Evolutionary conservation across 2,888 invertebrate species (phyloP).

Genomic region (Heliconius ethilla): DNA sequence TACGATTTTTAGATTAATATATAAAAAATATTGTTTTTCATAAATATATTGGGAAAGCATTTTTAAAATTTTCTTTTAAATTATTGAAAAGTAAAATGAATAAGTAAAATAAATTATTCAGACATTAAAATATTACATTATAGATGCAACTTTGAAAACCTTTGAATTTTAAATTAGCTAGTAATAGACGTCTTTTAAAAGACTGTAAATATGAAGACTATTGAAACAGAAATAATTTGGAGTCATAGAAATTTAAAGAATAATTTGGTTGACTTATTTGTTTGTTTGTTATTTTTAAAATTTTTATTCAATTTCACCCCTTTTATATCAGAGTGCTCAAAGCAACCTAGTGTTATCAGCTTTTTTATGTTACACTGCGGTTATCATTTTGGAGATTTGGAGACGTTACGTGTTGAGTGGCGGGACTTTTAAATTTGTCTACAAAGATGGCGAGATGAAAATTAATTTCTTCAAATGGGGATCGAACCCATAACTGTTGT

Average conservation of each 20-base stretch:
- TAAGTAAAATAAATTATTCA: background rate
- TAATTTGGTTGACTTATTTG: too few relatives aligned
- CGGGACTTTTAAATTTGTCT: background rate
- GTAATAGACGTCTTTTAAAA: constrained; percentile 33
- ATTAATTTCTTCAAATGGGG: background rate
- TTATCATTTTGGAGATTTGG: too few relatives aligned
- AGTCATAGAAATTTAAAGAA: background rate
- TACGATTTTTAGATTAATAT: too few relatives aligned
- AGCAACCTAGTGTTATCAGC: too few relatives aligned
- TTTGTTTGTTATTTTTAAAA: too few relatives aligned
- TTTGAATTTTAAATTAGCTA: constrained; percentile 31
- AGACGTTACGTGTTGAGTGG: background rate
- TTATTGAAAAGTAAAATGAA: constrained; percentile 6
- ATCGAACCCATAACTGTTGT: background rate
- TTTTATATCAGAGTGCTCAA: too few relatives aligned
- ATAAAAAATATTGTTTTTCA: too few relatives aligned
- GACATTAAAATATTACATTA: constrained; percentile 29
- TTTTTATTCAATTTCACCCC: too few relatives aligned
- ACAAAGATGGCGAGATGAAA: background rate
- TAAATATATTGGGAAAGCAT: background rate
- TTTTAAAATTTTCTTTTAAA: too few relatives aligned
- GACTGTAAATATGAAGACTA: constrained; percentile 15
- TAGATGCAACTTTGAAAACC: background rate
- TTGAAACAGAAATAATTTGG: background rate
- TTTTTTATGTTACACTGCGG: too few relatives aligned